Evolutionary conservation across 2,888 invertebrate species (phyloP), one percentile per base, ranked within the genome.

Genomic region (Drosophila histrio): DNA sequence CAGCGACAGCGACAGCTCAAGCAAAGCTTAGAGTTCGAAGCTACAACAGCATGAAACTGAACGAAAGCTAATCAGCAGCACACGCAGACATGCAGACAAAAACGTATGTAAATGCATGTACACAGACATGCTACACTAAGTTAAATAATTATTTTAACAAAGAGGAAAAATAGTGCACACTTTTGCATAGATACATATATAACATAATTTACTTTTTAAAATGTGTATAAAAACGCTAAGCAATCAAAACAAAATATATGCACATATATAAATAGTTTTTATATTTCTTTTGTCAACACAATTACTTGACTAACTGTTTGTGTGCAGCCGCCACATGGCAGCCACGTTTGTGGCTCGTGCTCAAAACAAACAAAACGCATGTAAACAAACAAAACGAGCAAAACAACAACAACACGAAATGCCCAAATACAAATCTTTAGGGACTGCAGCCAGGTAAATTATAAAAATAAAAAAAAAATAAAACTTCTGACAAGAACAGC

Each of bases 341-440:
- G 46, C 26, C 57, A 72, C 65, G 57, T 61, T 66, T 66, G 60
- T 68, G 71, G 65, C 84, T 72, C 68, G 68, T 71, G 78, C 67
- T 74, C 56, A 68, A 74, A 65, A 66, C 75, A 75, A 80, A 77
- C 85, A 69, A 74, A 65, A 63, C 53, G 65, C 72, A 70, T 70
- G 71, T 69, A 87, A 84, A 84, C 84, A 81, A 87, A 81, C 81
- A 86, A 79, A 79, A 76, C 74, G 54, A 72, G 30, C 41, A 68
- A 67, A 47, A 43, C 46, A 63, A 46, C 54, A 65, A 57, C 41
- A 54, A 30, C 43, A 58, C 58, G 38, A 58, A 66, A 49, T 63
- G 21, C 56, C 60, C 71, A 67, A 66, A 75, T 57, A 67, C 43
- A 64, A 76, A 75, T 65, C 57, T 30, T 46, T 44, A 53, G 24